phyloP scores from a whole-genome alignment of 2,797 vertebrate genomes.

The Enteromius afrohamiltoni region DNA sequence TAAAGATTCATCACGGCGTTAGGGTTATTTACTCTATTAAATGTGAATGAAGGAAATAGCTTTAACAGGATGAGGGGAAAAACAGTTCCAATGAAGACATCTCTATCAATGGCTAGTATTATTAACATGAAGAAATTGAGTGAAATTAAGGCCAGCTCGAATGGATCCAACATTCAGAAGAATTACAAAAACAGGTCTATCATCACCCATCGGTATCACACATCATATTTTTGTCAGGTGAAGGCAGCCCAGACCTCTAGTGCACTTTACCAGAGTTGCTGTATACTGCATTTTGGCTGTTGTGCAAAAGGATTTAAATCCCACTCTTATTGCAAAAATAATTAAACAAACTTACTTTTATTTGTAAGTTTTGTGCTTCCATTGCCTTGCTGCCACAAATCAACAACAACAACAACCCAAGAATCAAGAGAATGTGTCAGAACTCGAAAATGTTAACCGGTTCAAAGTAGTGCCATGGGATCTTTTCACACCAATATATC shows the following conservation, averaged over 20 bases:
- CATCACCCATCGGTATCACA: conserved; percentile 37
- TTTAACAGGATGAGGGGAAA: conserved; percentile 6
- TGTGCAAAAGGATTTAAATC: neutral
- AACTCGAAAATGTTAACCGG: conserved; percentile 65
- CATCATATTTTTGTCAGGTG: conserved; percentile 22
- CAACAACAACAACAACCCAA: conserved; percentile 3
- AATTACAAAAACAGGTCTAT: conserved; percentile 52
- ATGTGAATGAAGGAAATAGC: conserved; percentile 33
- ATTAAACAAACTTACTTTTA: neutral
- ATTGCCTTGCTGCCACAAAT: neutral
- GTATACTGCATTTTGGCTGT: neutral
- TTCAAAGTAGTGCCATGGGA: conserved; percentile 73
- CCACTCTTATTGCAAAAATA: conserved; percentile 6
- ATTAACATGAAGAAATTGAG: conserved; percentile 29
- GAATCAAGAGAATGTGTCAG: conserved; percentile 62
- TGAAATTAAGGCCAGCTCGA: conserved; percentile 45
- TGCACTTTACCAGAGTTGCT: neutral
- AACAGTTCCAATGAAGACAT: neutral
- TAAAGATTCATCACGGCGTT: conserved; percentile 35
- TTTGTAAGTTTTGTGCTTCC: neutral
- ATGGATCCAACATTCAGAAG: conserved; percentile 31
- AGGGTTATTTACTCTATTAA: conserved; percentile 49
- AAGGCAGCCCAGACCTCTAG: conserved; percentile 9
- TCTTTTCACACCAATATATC: conserved; percentile 83
- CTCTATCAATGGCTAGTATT: conserved; percentile 21